Base-by-base conservation (phyloP, 2,113 vertebrate species). In the Dromaius novaehollandiae region DNA sequence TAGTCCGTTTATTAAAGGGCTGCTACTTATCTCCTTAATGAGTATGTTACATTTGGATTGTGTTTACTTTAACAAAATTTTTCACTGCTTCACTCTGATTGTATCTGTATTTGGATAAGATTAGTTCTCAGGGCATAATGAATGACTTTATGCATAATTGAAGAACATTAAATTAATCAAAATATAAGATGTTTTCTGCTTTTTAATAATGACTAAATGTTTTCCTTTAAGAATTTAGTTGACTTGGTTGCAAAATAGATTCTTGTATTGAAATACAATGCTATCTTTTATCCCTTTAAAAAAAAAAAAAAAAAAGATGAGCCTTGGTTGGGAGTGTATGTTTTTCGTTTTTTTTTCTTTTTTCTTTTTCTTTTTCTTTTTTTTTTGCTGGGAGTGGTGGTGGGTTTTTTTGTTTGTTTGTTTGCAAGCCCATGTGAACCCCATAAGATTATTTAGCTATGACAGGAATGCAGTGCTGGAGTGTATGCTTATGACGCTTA, bases 41-140 rank as follows among this genome's bases (percentile, higher is more conserved):
- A 96, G 96, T 88, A 55, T 64, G 91, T 46, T 51, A 81, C 48
- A 60, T 68, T 93, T 91, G 71, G 78, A 42, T 93, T 93, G 71
- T 97, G 94, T 97, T 98, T 97, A 95, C 94, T 97, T 95, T 96
- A 95, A 95, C 95, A 97, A 97, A 97, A 97, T 82, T 85, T 78
- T 48, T 95, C 86, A 79, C 55, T 89, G 91, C 85, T 96, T 88
- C 3, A 1, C 74, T 93, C 76, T 93, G 90, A 95, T 97, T 51
- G 3, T 98, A 96, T 97, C 94, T 94, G 12, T 64, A 91, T 68
- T 91, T 86, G 86, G 79, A 92, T 95, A 97, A 95, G 97, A 95
- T 91, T 77, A 95, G 93, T 97, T 96, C 94, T 74, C 55, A 82
- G 88, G 88, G 74, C 48, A 87, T 95, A 97, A 95, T 87, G 92